Evolutionary conservation across 53 echinoderm and acorn worm species (phyloP).

Genomic region (Echinarachnius parma): DNA sequence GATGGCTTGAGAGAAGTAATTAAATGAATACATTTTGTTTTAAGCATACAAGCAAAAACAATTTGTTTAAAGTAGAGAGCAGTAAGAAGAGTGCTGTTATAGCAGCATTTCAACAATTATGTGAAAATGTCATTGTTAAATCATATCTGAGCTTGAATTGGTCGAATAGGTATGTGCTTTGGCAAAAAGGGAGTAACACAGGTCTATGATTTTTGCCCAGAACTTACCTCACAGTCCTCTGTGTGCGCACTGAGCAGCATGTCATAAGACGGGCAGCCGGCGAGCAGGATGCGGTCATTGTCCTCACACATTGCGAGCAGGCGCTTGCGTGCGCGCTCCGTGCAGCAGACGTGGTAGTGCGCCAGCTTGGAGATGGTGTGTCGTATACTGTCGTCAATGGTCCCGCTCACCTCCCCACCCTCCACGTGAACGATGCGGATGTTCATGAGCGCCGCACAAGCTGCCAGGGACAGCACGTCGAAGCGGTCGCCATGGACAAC

Average conservation of each 20-base stretch:
- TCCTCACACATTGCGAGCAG: conserved; percentile 96
- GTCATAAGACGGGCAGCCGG: conserved; percentile 93
- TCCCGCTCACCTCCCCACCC: conserved; percentile 96
- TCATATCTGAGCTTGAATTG: too few relatives aligned
- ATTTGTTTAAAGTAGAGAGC: too few relatives aligned
- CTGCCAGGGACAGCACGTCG: conserved; percentile 84
- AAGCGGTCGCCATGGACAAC: conserved; percentile 95
- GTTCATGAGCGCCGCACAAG: conserved; percentile 97
- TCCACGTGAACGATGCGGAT: conserved; percentile 96
- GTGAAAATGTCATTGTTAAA: too few relatives aligned
- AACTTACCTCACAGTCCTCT: conserved; percentile 38
- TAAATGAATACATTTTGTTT: too few relatives aligned
- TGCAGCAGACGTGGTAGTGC: conserved; percentile 96
- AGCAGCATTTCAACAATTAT: too few relatives aligned
- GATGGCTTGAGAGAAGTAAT: too few relatives aligned
- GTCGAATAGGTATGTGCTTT: too few relatives aligned
- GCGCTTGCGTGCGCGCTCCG: conserved; percentile 87
- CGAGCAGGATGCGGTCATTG: conserved; percentile 82
- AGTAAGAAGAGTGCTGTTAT: too few relatives aligned
- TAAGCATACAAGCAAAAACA: too few relatives aligned
- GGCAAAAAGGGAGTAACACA: too few relatives aligned
- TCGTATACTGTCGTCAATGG: conserved; percentile 94
- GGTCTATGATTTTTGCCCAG: too few relatives aligned
- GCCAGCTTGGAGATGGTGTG: conserved; percentile 93
- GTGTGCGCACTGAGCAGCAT: conserved; percentile 69